Evolutionary conservation across 1,140 invertebrate genomes (phyloP), one percentile per base, ranked within the genome.

Genomic region (Antheraea mylitta): DNA sequence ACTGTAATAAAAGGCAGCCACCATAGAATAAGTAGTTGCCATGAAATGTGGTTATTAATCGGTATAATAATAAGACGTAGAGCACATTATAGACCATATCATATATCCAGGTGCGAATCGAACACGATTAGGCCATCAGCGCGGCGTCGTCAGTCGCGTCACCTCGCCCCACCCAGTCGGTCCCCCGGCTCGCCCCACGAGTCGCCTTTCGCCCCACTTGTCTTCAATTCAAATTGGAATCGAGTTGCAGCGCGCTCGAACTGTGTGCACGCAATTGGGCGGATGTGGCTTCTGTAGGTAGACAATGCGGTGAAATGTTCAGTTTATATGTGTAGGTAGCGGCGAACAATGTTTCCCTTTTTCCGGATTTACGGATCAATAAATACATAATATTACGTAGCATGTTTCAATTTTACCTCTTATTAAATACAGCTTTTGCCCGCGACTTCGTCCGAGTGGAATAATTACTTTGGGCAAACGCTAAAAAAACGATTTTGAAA

Each of bases 61-160:
- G 4, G 1, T 30, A 30, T 30, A 4, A 30, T 30, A 30, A 30
- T 30, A 30, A 4, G 6, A 53, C 2, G 73, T 83, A 83, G 77
- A 88, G 83, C 75, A 79, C 59, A 66, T n/a, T 72, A 30, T 63
- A 8, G n/a, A 58, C 45, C 58, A 16, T 72, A 60, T 16, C 64
- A 68, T 59, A 64, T 58, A 62, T 77, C 81, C 86, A 91, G 89
- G 89, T 91, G 87, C 73, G 77, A 86, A 87, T 85, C 82, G 88
- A 87, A 91, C 89, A 91, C 85, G 89, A 83, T 89, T 91, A 85
- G 82, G 85, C 89, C 89, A 91, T 91, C 89, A 91, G 80, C 72
- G 80, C 71, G 76, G 74, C 80, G 73, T 86, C 81, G 83, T 82
- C 83, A 77, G 74, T 82, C 75, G 73, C 71, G 68, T 60, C 53